A percentile compares a stretch with the other conserved stretches of the same genome.
phyloP scores from a whole-genome alignment of 1,140 invertebrate species.

The silkworm (Bombyx mori) region ASM3026992v2 NC_085118.1:8082001-8082500 shows the following conservation, averaged over 20 bases:
- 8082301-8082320: conserved; percentile 34
- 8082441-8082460: conserved; percentile 43
- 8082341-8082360: conserved; percentile 52
- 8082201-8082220: conserved; percentile 28
- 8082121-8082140: conserved; percentile 18
- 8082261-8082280: conserved; percentile 51
- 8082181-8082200: conserved; percentile 26
- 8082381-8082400: conserved; percentile 65
- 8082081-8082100: conserved; percentile 10
- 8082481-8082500: conserved; percentile 5
- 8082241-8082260: conserved; percentile 46
- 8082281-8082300: conserved; percentile 59
- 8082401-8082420: conserved; percentile 65
- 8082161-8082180: conserved; percentile 24
- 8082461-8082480: conserved; percentile 32
- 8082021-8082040: too few relatives aligned
- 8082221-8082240: conserved; percentile 25
- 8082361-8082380: conserved; percentile 48
- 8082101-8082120: conserved; percentile 15
- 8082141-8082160: conserved; percentile 24
- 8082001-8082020: too few relatives aligned
- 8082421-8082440: conserved; percentile 50
- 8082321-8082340: conserved; percentile 61
- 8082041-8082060: too few relatives aligned
- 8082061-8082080: background rate